Percentiles rank a stretch among this genome's conserved stretches.
phyloP scores from a whole-genome alignment of 2,797 vertebrate genomes.

The Decapterus maruadsi region DNA sequence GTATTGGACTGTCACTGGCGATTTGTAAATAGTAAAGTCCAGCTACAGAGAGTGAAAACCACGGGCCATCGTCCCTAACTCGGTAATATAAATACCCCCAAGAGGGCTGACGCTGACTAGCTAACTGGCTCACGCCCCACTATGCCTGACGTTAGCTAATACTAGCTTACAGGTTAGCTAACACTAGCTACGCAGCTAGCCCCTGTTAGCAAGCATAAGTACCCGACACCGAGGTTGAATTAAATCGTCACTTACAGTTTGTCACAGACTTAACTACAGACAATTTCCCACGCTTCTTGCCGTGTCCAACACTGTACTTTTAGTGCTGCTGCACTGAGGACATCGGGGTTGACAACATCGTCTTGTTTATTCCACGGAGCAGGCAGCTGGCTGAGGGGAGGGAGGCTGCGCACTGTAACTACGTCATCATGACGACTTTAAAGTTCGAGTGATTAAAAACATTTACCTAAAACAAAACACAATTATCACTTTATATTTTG shows the following conservation, averaged over 20 bases:
- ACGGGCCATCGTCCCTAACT: rapidly evolving
- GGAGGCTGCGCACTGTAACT: conserved; percentile 15
- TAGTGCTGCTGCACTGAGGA: conserved; percentile 17
- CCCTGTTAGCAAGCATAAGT: neutral
- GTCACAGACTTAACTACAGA: neutral
- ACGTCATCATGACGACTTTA: conserved; percentile 57
- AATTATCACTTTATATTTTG: no score
- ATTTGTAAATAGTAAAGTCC: neutral
- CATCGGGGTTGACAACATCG: conserved; percentile 57
- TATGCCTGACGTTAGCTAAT: conserved; percentile 54
- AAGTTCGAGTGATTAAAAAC: conserved; percentile 4
- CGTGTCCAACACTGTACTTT: conserved; percentile 3
- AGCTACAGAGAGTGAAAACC: neutral
- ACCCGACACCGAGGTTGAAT: neutral
- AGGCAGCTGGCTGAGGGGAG: conserved; percentile 20
- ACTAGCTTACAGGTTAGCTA: conserved; percentile 59
- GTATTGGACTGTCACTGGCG: rapidly evolving
- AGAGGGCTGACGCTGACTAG: neutral
- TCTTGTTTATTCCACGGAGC: conserved; percentile 67
- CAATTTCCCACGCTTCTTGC: conserved; percentile 8
- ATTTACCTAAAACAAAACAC: no score
- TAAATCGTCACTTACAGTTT: conserved; percentile 58
- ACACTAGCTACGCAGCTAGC: conserved; percentile 42
- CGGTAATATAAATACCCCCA: neutral
- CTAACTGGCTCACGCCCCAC: conserved; percentile 33